phyloP scores from a whole-genome alignment of 2,888 invertebrate species.

The Aelia acuminata region DNA sequence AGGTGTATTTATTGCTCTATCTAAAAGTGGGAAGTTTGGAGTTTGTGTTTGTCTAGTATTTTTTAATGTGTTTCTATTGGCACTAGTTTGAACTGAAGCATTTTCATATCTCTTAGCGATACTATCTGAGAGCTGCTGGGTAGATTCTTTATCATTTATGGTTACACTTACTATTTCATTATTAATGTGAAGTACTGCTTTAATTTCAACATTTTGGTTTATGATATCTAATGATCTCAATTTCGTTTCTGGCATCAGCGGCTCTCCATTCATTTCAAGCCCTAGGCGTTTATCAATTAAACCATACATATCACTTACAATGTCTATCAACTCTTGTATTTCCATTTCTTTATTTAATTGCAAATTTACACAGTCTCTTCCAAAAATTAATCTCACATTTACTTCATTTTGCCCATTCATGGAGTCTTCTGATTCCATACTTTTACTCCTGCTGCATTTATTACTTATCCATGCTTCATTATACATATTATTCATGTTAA shows the following conservation, averaged over 20 bases:
- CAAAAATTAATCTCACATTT: conserved; percentile 39
- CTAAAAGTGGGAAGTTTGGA: conserved; percentile 50
- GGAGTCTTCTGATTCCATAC: neutral
- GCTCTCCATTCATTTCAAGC: conserved; percentile 6
- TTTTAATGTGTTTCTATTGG: neutral
- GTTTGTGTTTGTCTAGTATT: conserved; percentile 45
- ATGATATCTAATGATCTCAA: conserved; percentile 4
- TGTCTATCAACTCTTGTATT: conserved; percentile 49
- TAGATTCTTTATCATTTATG: neutral
- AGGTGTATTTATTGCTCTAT: conserved; percentile 49
- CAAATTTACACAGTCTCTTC: neutral
- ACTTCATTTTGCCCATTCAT: neutral
- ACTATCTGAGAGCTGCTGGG: neutral
- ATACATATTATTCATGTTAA: neutral
- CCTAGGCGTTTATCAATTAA: neutral
- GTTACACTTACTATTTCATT: neutral
- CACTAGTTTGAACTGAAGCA: conserved; percentile 48
- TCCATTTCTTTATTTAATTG: conserved; percentile 23
- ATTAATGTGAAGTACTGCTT: conserved; percentile 35
- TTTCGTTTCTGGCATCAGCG: neutral
- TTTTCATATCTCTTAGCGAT: neutral
- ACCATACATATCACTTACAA: conserved; percentile 30
- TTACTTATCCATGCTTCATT: neutral
- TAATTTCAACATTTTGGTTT: conserved; percentile 30
- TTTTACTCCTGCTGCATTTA: neutral